These are phyloP conservation scores for Crotalus tigris DNA, from an alignment of 2,113 vertebrate genomes.

Conservation along the genomic window DNA sequence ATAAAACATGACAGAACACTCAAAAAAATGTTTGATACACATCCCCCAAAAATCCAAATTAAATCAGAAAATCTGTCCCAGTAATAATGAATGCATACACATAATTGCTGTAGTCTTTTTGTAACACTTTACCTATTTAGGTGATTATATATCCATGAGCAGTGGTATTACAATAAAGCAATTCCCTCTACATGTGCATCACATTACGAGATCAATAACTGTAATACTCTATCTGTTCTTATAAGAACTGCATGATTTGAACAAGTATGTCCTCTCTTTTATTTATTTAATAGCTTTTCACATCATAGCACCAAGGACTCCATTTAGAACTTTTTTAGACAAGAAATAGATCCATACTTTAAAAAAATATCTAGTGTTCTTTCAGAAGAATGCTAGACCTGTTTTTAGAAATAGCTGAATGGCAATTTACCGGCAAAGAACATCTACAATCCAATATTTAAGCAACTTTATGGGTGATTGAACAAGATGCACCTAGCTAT, in stretches of 20 bases:
- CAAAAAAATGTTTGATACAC: background rate
- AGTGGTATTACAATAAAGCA: background rate
- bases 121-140: background rate
- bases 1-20: background rate
- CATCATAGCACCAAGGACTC: background rate
- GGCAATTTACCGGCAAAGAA: background rate
- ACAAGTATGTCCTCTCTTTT: background rate
- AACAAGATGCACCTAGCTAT: background rate
- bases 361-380: background rate
- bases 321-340: background rate
- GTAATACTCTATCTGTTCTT: background rate
- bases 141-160: background rate
- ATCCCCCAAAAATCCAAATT: background rate
- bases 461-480: background rate
- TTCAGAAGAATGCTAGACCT: background rate
- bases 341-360: background rate
- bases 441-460: background rate
- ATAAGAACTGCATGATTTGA: background rate
- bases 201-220: background rate
- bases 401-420: background rate
- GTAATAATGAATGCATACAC: background rate
- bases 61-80: background rate
- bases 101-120: background rate
- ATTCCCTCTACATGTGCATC: background rate
- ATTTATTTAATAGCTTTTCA: background rate